phyloP scores from a whole-genome alignment of 2,888 invertebrate species.

The Synanthedon tipuliformis region DNA sequence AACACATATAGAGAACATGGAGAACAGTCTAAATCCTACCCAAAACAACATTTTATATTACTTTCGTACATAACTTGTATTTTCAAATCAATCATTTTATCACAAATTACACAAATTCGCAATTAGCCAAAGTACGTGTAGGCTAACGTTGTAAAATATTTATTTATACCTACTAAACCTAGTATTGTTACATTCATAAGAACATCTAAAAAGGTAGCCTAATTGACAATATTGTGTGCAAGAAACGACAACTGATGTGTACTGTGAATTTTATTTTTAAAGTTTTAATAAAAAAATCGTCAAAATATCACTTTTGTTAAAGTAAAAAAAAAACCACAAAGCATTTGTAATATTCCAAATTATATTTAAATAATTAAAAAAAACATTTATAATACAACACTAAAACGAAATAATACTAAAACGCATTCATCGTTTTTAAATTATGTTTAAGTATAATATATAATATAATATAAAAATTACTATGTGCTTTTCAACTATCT shows the following conservation, averaged over 20 bases:
- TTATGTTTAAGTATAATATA: slow-evolving; percentile 7
- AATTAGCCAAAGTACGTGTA: not conserved
- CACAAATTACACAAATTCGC: not conserved
- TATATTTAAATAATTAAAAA: slow-evolving; percentile 9
- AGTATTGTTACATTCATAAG: not conserved
- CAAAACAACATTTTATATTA: too few species aligned
- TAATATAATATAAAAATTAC: too few species aligned
- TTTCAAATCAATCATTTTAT: not conserved
- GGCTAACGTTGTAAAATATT: not conserved
- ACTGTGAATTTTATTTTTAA: not conserved
- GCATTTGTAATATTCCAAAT: not conserved
- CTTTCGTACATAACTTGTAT: too few species aligned
- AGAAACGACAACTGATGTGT: not conserved
- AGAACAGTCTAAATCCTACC: too few species aligned
- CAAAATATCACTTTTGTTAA: too few species aligned
- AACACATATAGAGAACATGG: too few species aligned
- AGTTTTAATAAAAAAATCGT: too few species aligned
- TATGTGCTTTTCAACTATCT: slow-evolving; percentile 22
- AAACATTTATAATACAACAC: slow-evolving; percentile 14
- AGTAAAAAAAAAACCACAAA: not conserved
- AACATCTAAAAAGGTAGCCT: not conserved
- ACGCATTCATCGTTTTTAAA: slow-evolving; percentile 49
- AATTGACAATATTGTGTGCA: not conserved
- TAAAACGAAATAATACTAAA: slow-evolving; percentile 62
- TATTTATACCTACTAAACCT: not conserved